Evolutionary conservation across 2,797 vertebrate species (phyloP), one percentile per base, ranked within the genome.

Genomic region (Sternarchorhynchus goeldii): DNA sequence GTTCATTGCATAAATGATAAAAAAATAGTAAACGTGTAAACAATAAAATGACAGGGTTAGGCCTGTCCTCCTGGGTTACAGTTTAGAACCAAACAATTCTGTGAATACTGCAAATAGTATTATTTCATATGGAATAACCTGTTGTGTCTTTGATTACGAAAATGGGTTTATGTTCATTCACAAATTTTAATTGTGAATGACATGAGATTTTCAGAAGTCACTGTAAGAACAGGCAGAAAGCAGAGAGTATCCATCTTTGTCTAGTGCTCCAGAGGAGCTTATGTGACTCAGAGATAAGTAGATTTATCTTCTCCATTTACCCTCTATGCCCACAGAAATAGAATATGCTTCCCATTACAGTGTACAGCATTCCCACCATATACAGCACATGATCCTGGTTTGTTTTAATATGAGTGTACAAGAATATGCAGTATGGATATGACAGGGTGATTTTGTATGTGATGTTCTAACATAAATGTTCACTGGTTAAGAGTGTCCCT

Each of bases 281-380:
- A 82, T 75, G 79, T 78, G 78, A 82, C 80, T 83, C 76, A 76
- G 58, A 83, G 83, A 86, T 86, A 81, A 86, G 81, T 66, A 81
- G 81, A 82, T 84, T 83, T 82, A 83, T 78, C 73, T 81, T 76
- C 79, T 79, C 34, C 65, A 81, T 81, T 85, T 82, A 81, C 75
- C 16, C 77, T 77, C 75, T 21, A 71, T 62, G 81, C 72, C 78
- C 63, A 81, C 72, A 72, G 67, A 82, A 81, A 84, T 56, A 74
- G 72, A 65, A 62, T 25, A 25, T 57, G 25, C 72, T 64, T 77
- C 60, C 78, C 56, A 55, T 29, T 41, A 72, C 67, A 79, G 25
- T 45, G 36, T 72, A 32, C 18, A 62, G 1, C 70, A 68, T 21
- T 45, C 16, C 57, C 55, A 53, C 31, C 16, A 77, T 50, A 25